phyloP scores from a whole-genome alignment of 2,113 vertebrate genomes.

The Anolis sagrei region DNA sequence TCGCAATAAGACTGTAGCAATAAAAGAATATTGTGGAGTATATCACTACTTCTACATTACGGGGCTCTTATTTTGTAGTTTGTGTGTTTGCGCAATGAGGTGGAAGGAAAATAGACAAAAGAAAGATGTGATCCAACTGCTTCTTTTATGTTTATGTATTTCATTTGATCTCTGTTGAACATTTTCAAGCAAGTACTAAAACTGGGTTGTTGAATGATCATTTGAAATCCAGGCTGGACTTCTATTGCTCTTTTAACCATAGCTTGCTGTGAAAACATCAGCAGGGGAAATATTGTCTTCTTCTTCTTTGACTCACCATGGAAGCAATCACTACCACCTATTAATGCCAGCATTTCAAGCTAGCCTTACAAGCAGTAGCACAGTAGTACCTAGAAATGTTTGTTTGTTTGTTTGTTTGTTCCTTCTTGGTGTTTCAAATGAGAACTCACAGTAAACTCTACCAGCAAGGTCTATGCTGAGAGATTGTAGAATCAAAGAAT shows the following conservation, averaged over 20 bases:
- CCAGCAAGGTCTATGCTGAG: not conserved
- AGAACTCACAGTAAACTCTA: not conserved
- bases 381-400: not conserved
- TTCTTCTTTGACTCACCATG: not conserved
- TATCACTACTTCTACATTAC: not conserved
- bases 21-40: not conserved
- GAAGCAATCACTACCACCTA: not conserved
- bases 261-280: conserved; percentile 22
- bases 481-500: not conserved
- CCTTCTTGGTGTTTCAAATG: not conserved
- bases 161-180: conserved; percentile 9
- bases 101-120: conserved; percentile 23
- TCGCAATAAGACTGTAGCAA: not conserved
- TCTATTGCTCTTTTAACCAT: not conserved
- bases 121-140: conserved; percentile 42
- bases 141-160: conserved; percentile 29
- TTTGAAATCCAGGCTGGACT: not conserved
- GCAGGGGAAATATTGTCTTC: not conserved
- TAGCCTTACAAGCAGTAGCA: not conserved
- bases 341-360: not conserved
- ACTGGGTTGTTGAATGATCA: not conserved
- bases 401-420: not conserved
- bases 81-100: not conserved
- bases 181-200: conserved; percentile 29
- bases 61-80: not conserved